Evolutionary conservation across 1,140 invertebrate genomes (phyloP), one percentile per base, ranked within the genome.

Genomic region (Chionoecetes opilio): DNA sequence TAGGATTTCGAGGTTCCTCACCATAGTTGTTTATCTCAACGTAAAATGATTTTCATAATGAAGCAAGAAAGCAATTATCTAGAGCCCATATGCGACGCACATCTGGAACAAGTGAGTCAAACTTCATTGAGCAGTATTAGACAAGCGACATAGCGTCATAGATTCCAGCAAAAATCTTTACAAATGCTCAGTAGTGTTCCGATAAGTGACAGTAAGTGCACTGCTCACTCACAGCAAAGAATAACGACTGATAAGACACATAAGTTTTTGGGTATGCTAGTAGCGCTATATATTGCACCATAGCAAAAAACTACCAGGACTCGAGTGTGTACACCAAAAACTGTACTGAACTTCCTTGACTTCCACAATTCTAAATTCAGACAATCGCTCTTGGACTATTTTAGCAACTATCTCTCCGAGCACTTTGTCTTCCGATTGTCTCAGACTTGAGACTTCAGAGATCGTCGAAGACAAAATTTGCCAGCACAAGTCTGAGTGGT

Each of bases 301-400:
- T 29, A 31, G 84, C 32, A 86, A 86, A 86, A 86, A 29, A 86
- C 84, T 86, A 86, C n/a, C 84, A 86, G 84, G 84, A 3, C 84
- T 29, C n/a, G n/a, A n/a, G n/a, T 31, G 84, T 86, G 32, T 86
- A 86, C 32, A 86, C 14, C 29, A n/a, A 86, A 86, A 86, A 86
- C 32, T 86, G 84, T 37, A n/a, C 84, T 34, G 84, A 86, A 86
- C 32, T 86, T 29, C 32, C 9, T 86, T 11, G 88, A 34, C 14
- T 41, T 90, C 88, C 88, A 41, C 88, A n/a, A 38, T 90, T 38
- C n/a, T 90, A 41, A 90, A 90, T 41, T 90, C 88, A 41, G 88
- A 90, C 34, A 90, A n/a, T 90, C n/a, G 38, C 6, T n/a, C 88
- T 90, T 0, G 35, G 88, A n/a, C n/a, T 31, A 3, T 90, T 53